Evolutionary conservation across 1,140 invertebrate genomes (phyloP).

Genomic region (Sarcophaga peregrina): DNA sequence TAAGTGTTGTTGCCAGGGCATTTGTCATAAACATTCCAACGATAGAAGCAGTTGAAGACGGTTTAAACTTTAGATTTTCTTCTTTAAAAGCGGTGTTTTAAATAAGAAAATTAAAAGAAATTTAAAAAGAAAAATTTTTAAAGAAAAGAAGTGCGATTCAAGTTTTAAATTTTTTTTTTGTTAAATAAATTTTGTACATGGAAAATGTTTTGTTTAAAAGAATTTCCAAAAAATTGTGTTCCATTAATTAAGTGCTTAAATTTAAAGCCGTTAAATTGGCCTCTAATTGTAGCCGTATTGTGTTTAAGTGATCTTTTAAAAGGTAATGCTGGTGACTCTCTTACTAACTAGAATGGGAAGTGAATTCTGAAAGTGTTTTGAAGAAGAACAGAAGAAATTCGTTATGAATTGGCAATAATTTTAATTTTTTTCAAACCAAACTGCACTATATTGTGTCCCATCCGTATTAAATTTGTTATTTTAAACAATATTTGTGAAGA

Average conservation of each 20-base stretch:
- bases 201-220: constrained; percentile 26
- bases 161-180: background rate
- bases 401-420: background rate
- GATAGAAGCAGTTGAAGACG: constrained; percentile 15
- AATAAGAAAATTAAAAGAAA: background rate
- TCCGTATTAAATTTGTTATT: too few species aligned
- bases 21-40: constrained; percentile 19
- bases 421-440: too few species aligned
- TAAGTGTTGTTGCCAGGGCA: background rate
- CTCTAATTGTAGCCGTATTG: background rate
- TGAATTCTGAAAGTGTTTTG: background rate
- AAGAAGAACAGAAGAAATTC: background rate
- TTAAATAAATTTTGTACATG: background rate
- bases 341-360: background rate
- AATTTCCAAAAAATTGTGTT: constrained; percentile 17
- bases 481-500: too few species aligned
- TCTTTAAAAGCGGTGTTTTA: background rate
- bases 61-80: background rate
- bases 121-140: background rate
- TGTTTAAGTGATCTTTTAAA: background rate
- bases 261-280: background rate
- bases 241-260: background rate
- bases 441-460: too few species aligned
- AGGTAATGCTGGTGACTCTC: constrained; percentile 7
- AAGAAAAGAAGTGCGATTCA: background rate